Conservation (phyloP, 2,888 invertebrate species). For the Cerceris rybyensis region DNA sequence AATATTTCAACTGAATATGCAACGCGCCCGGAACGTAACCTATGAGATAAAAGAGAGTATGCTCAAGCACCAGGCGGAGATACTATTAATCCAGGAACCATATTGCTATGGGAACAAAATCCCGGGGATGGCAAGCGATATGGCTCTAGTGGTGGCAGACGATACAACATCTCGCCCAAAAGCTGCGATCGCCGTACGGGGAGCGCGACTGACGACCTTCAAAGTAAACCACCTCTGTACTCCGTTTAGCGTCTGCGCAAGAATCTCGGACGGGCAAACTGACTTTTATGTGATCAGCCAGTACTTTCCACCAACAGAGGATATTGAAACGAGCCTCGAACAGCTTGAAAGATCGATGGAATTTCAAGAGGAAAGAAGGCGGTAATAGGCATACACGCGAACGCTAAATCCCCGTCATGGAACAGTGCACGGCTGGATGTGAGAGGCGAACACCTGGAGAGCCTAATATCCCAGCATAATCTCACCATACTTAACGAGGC, state of each 20-base stretch:
- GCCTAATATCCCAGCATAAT: neutral
- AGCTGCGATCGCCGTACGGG: too few relatives aligned
- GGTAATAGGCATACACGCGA: neutral
- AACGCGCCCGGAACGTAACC: too few relatives aligned
- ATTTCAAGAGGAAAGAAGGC: neutral
- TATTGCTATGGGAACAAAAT: neutral
- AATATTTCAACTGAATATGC: too few relatives aligned
- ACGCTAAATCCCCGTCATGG: slow-evolving; percentile 4
- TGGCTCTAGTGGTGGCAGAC: neutral
- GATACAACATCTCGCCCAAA: neutral
- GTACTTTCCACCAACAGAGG: neutral
- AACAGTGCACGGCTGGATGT: neutral
- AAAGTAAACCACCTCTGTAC: too few relatives aligned
- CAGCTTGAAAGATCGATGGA: neutral
- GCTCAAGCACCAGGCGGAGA: neutral
- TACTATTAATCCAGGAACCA: neutral
- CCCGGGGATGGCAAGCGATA: neutral
- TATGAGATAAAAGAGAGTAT: neutral
- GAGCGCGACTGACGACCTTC: too few relatives aligned
- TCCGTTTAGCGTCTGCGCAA: too few relatives aligned
- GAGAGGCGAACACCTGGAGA: neutral
- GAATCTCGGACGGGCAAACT: too few relatives aligned
- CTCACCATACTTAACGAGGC: slow-evolving; percentile 1
- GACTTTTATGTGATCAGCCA: too few relatives aligned
- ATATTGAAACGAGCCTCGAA: neutral